These are phyloP conservation scores for Rhinoderma darwinii DNA, from an alignment of 2,113 vertebrate species.

Conservation along the genomic window DNA sequence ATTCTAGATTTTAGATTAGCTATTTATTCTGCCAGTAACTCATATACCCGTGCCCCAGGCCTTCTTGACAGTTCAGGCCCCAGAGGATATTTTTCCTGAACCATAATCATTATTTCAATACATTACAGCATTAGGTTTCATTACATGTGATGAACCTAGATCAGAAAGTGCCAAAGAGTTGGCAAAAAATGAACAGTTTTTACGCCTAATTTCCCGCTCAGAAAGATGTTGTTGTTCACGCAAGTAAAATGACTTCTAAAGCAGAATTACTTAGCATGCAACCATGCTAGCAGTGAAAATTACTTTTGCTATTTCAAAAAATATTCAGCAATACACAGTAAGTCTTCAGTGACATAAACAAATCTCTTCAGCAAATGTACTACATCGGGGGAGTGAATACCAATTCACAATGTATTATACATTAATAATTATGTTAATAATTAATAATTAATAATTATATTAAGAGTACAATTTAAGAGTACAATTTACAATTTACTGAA, in stretches of 20 bases:
- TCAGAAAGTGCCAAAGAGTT: slow-evolving; percentile 49
- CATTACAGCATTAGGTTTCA: slow-evolving; percentile 59
- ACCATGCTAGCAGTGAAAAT: slow-evolving; percentile 9
- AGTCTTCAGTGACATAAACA: slow-evolving; percentile 1
- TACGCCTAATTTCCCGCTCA: slow-evolving; percentile 53
- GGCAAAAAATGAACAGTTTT: slow-evolving; percentile 58
- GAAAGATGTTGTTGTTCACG: slow-evolving; percentile 57
- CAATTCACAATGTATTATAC: neutral
- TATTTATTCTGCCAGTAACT: slow-evolving; percentile 55
- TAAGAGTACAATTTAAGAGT: neutral
- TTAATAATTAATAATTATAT: neutral
- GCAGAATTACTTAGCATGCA: slow-evolving; percentile 39
- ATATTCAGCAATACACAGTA: slow-evolving; percentile 11
- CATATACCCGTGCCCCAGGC: slow-evolving; percentile 31
- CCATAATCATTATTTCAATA: slow-evolving; percentile 60
- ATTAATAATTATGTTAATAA: neutral
- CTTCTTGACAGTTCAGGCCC: slow-evolving; percentile 56
- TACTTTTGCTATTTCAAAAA: slow-evolving; percentile 36
- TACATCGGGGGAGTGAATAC: neutral
- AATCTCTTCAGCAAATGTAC: neutral
- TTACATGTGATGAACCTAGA: slow-evolving; percentile 57
- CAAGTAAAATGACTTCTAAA: slow-evolving; percentile 52
- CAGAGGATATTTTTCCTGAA: slow-evolving; percentile 57
- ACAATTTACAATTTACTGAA: neutral
- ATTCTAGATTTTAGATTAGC: slow-evolving; percentile 60